Conservation (phyloP, 2,797 vertebrate genomes). For the Hozukius guyotensis region DNA sequence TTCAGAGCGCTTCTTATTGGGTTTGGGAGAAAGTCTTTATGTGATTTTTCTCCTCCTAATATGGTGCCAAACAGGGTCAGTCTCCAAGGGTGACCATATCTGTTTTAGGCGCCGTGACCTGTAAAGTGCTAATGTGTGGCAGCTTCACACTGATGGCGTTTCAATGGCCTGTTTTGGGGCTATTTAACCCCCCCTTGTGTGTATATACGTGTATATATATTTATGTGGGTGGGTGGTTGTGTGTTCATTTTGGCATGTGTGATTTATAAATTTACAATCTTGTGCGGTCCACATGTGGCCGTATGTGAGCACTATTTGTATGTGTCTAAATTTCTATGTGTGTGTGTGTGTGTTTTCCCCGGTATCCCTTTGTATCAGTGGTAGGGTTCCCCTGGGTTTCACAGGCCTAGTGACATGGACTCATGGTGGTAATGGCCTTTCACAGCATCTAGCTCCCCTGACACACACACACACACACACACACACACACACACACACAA, state of each 20-base stretch:
- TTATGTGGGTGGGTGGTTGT: background rate
- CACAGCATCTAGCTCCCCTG: constrained; percentile 62
- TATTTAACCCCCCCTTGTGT: constrained; percentile 28
- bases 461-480: constrained; percentile 37
- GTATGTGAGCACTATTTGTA: constrained; percentile 35
- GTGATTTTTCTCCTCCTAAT: constrained; percentile 49
- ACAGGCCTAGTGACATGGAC: constrained; percentile 77
- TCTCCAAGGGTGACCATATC: constrained; percentile 60
- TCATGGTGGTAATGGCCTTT: constrained; percentile 77
- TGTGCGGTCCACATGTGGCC: constrained; percentile 15
- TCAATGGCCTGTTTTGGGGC: constrained; percentile 44
- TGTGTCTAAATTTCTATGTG: constrained; percentile 14
- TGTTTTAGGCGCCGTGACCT: constrained; percentile 71
- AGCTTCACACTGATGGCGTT: constrained; percentile 77
- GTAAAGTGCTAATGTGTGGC: constrained; percentile 86
- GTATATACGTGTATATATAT: background rate
- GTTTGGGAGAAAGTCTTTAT: constrained; percentile 41
- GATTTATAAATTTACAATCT: constrained; percentile 39
- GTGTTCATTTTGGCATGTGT: constrained; percentile 21
- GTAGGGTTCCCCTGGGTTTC: constrained; percentile 80
- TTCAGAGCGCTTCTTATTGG: constrained; percentile 27
- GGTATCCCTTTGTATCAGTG: constrained; percentile 65
- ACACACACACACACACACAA: constrained; percentile 25
- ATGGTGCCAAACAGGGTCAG: constrained; percentile 46
- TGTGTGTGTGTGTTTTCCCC: constrained; percentile 34